Evolutionary conservation across 2,888 invertebrate genomes (phyloP).

Genomic region (Melanargia galathea): DNA sequence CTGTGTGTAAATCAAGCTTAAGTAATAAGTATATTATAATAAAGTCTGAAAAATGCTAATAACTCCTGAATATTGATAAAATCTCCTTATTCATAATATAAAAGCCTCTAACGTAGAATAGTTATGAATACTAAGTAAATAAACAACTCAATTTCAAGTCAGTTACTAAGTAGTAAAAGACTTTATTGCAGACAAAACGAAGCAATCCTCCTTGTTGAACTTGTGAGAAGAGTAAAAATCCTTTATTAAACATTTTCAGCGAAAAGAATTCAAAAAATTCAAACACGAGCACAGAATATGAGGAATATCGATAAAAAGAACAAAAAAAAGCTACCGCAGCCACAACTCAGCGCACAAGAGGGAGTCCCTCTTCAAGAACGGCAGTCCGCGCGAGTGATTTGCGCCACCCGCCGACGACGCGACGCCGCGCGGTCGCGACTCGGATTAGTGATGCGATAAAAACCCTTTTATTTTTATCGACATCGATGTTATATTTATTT

Average conservation of each 20-base stretch:
- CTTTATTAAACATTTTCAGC: not conserved
- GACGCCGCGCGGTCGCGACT: slow-evolving; percentile 70
- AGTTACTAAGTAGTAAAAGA: too few relatives aligned
- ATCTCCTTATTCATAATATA: too few relatives aligned
- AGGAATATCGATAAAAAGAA: slow-evolving; percentile 21
- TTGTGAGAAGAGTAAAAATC: too few relatives aligned
- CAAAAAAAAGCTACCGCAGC: slow-evolving; percentile 55
- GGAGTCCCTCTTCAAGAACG: slow-evolving; percentile 69
- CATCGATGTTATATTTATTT: slow-evolving; percentile 47
- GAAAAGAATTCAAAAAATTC: not conserved
- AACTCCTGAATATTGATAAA: too few relatives aligned
- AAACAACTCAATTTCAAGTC: too few relatives aligned
- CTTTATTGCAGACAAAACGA: too few relatives aligned
- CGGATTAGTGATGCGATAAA: slow-evolving; percentile 56
- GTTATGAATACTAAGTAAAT: too few relatives aligned
- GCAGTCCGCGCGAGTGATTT: slow-evolving; percentile 81
- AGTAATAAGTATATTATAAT: too few relatives aligned
- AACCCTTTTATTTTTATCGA: slow-evolving; percentile 47
- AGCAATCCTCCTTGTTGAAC: too few relatives aligned
- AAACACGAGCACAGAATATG: not conserved
- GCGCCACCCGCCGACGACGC: slow-evolving; percentile 70
- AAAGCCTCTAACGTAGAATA: too few relatives aligned
- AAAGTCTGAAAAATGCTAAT: too few relatives aligned
- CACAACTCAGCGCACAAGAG: slow-evolving; percentile 56
- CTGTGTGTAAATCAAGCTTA: too few relatives aligned